A percentile compares a stretch with the other conserved stretches of the same genome.
Evolutionary conservation across 1,140 invertebrate species (phyloP).

Genomic region (Drosophila azteca): DNA sequence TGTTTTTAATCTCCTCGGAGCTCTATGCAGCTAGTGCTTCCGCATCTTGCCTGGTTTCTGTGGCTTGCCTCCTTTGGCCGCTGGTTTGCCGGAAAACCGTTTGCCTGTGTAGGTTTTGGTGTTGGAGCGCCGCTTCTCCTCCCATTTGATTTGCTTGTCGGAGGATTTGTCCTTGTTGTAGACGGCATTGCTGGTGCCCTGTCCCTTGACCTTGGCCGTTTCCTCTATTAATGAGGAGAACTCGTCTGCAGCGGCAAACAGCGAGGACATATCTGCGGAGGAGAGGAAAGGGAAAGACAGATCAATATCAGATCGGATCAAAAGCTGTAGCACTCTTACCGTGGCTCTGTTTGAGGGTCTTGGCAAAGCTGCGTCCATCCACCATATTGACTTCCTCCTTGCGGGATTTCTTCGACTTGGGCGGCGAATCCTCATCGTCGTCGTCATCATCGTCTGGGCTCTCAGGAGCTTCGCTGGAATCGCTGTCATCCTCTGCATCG

Average conservation of each 20-base stretch:
- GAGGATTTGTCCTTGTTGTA: constrained; percentile 88
- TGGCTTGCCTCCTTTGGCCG: constrained; percentile 17
- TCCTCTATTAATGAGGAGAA: constrained; percentile 89
- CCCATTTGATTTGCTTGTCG: constrained; percentile 88
- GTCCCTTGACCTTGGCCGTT: constrained; percentile 86
- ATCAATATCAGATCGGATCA: neutral
- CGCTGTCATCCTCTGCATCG: constrained; percentile 26
- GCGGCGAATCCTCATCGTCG: constrained; percentile 43
- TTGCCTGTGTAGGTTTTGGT: constrained; percentile 70
- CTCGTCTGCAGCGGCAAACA: constrained; percentile 90
- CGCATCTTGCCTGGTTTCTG: constrained; percentile 59
- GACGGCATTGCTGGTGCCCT: constrained; percentile 87
- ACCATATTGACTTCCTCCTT: constrained; percentile 21
- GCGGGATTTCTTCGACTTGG: constrained; percentile 84
- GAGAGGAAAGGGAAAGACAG: constrained; percentile 3
- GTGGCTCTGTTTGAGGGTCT: constrained; percentile 75
- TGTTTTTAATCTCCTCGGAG: neutral
- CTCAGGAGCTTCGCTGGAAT: constrained; percentile 56
- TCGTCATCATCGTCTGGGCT: constrained; percentile 64
- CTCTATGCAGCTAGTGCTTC: constrained; percentile 44
- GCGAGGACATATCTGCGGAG: constrained; percentile 83
- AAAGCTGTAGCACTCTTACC: constrained; percentile 38
- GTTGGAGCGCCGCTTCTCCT: constrained; percentile 85
- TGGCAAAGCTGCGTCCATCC: constrained; percentile 64
- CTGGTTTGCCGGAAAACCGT: constrained; percentile 39